Percentiles rank a stretch among this genome's conserved stretches.
Conservation (phyloP, 2,888 invertebrate species). For the Elysia crispata region DNA sequence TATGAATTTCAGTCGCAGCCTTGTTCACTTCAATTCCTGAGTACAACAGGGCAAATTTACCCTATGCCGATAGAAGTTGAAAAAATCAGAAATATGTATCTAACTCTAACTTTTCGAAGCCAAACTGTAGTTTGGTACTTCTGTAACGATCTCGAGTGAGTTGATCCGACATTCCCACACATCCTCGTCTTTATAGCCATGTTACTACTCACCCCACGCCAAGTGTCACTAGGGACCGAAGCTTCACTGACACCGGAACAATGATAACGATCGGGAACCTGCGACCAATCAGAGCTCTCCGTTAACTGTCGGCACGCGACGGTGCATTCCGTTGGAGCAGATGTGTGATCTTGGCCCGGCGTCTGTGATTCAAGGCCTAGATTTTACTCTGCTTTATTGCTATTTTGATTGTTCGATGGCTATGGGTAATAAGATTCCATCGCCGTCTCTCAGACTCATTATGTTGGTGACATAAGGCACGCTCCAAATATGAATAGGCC, state of each 20-base stretch:
- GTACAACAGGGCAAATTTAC: neutral
- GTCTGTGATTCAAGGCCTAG: neutral
- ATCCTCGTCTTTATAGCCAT: slow-evolving; percentile 42
- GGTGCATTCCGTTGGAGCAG: slow-evolving; percentile 46
- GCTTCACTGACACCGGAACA: slow-evolving; percentile 50
- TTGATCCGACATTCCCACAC: slow-evolving; percentile 41
- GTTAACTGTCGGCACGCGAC: slow-evolving; percentile 47
- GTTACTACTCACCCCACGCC: slow-evolving; percentile 39
- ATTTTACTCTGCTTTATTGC: slow-evolving; percentile 32
- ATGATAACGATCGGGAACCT: slow-evolving; percentile 45
- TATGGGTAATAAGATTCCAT: slow-evolving; percentile 6
- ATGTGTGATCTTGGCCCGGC: slow-evolving; percentile 22
- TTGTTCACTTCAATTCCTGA: neutral
- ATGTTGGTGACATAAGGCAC: slow-evolving; percentile 27
- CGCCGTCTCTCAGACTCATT: neutral
- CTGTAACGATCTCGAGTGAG: slow-evolving; percentile 32
- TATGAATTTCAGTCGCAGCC: too few relatives aligned
- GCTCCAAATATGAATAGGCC: neutral
- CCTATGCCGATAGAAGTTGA: neutral
- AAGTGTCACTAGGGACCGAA: slow-evolving; percentile 48
- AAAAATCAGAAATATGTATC: too few relatives aligned
- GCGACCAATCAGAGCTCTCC: slow-evolving; percentile 46
- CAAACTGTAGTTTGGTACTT: neutral
- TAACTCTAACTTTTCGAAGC: slow-evolving; percentile 23
- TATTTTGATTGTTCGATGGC: slow-evolving; percentile 30